phyloP scores from a whole-genome alignment of 2,113 vertebrate genomes.

The Lonchura striata region DNA sequence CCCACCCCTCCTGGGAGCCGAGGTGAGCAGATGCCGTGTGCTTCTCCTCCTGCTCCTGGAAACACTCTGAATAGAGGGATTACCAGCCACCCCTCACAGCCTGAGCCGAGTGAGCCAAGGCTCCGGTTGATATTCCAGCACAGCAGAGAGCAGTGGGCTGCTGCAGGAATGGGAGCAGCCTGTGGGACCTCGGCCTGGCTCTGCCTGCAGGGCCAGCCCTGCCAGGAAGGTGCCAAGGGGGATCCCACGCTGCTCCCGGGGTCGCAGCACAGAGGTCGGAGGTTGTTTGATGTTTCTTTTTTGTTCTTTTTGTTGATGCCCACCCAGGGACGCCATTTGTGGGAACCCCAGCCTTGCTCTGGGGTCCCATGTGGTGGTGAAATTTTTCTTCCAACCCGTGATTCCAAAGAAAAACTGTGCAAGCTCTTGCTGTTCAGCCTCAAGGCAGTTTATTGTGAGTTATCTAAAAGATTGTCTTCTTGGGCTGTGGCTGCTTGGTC shows the following conservation, averaged over 20 bases:
- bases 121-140: neutral
- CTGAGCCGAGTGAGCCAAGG: neutral
- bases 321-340: too few species aligned
- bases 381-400: too few species aligned
- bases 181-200: accelerated
- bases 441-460: too few species aligned
- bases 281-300: too few species aligned
- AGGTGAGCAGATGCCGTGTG: constrained; percentile 12
- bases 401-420: too few species aligned
- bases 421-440: too few species aligned
- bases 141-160: neutral
- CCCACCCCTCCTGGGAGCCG: neutral
- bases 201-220: neutral
- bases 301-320: too few species aligned
- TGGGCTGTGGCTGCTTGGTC: too few species aligned
- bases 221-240: accelerated
- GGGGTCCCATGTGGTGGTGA: too few species aligned
- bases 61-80: constrained; percentile 46
- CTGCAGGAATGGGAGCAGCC: neutral
- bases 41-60: neutral
- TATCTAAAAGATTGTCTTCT: too few species aligned
- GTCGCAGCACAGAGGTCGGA: neutral
- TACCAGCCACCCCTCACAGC: neutral
- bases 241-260: accelerated
- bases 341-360: too few species aligned